These are phyloP conservation scores for Lophura nycthemera DNA, from an alignment of 2,113 vertebrate species.

Conservation along the genomic window DNA sequence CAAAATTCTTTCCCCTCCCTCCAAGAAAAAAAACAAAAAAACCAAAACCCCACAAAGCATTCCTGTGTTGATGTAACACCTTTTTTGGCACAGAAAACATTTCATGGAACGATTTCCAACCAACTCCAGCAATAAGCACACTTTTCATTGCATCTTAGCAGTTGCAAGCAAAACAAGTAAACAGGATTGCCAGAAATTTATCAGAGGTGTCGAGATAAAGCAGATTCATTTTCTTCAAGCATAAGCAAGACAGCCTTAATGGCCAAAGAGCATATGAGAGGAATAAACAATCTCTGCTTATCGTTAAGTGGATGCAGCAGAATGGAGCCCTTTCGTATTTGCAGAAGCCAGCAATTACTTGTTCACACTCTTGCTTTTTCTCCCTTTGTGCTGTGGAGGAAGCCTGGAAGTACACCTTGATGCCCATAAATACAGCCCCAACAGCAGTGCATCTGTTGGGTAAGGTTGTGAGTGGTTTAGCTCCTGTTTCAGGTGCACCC, in stretches of 20 bases:
- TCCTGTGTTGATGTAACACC: neutral
- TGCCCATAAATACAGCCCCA: neutral
- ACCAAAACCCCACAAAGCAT: neutral
- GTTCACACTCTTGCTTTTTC: neutral
- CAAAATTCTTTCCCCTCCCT: neutral
- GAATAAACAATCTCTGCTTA: neutral
- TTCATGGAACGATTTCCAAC: neutral
- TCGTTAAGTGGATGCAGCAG: neutral
- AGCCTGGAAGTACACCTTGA: neutral
- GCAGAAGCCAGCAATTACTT: neutral
- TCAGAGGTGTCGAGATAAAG: constrained; percentile 8
- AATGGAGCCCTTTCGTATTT: neutral
- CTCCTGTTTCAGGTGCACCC: neutral
- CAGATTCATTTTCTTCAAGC: neutral
- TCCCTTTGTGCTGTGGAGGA: neutral
- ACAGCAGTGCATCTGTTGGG: neutral
- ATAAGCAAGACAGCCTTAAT: neutral
- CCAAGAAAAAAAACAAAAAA: no score
- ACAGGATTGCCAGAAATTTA: neutral
- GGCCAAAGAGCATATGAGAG: neutral
- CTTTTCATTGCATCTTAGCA: neutral
- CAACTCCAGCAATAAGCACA: neutral
- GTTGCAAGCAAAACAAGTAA: neutral
- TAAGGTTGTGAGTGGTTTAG: neutral
- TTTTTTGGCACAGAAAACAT: neutral